A percentile compares a stretch with the other conserved stretches of the same genome.
phyloP scores from a whole-genome alignment of 2,888 invertebrate species.

The Catonia carolina region DNA sequence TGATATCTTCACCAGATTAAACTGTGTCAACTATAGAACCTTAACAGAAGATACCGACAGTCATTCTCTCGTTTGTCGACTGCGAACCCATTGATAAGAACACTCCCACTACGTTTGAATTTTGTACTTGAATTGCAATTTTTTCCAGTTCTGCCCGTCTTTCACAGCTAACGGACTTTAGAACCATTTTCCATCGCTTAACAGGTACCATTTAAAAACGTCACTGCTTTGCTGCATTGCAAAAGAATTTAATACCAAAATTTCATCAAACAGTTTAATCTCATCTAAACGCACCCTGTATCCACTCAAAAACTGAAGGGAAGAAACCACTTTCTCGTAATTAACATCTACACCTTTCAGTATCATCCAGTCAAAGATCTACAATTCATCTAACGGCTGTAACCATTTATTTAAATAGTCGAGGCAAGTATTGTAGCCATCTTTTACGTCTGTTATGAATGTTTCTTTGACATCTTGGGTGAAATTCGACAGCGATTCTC shows the following conservation, averaged over 20 bases:
- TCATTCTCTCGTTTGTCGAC: too few relatives aligned
- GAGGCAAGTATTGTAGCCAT: constrained; percentile 1
- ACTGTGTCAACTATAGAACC: too few relatives aligned
- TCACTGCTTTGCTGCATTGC: background rate
- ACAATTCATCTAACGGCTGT: background rate
- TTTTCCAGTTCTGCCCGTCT: background rate
- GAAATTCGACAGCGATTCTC: background rate
- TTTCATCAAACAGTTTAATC: constrained; percentile 11
- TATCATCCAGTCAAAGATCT: background rate
- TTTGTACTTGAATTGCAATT: background rate
- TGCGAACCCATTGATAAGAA: too few relatives aligned
- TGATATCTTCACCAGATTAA: too few relatives aligned
- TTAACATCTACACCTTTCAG: background rate
- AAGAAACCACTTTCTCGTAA: constrained; percentile 1
- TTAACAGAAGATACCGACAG: too few relatives aligned
- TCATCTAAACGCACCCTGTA: background rate
- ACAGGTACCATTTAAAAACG: background rate
- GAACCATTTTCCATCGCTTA: constrained; percentile 8
- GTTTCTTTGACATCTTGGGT: background rate
- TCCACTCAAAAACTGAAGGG: background rate
- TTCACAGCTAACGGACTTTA: background rate
- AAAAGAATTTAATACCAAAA: constrained; percentile 10
- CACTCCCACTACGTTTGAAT: constrained; percentile 1
- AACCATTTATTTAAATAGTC: constrained; percentile 14
- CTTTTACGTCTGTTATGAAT: too few relatives aligned